Percentiles rank a stretch among this genome's conserved stretches.
Evolutionary conservation across 2,888 invertebrate genomes (phyloP).

Genomic region (Cabera pusaria): DNA sequence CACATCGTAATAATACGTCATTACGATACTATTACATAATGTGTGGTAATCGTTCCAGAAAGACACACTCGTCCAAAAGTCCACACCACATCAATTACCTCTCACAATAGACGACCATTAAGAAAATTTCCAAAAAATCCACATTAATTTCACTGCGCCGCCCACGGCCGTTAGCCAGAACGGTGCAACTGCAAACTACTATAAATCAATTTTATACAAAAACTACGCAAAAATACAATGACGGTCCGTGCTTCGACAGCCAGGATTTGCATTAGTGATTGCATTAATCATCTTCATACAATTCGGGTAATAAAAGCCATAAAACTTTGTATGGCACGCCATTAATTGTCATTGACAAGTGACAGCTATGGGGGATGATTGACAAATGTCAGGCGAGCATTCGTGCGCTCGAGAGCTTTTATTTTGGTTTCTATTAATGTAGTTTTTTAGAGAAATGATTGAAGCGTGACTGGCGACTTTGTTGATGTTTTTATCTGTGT

Average conservation of each 20-base stretch:
- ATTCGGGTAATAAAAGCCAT: conserved; percentile 75
- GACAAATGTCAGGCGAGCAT: conserved; percentile 73
- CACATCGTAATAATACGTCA: too few relatives aligned
- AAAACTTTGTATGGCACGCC: conserved; percentile 76
- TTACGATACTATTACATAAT: too few relatives aligned
- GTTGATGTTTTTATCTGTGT: conserved; percentile 36
- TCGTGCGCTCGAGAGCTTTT: conserved; percentile 45
- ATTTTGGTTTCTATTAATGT: conserved; percentile 35
- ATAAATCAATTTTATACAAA: conserved; percentile 78
- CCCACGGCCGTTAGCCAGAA: conserved; percentile 54
- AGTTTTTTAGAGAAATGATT: conserved; percentile 46
- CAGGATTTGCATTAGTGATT: conserved; percentile 81
- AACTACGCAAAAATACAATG: conserved; percentile 63
- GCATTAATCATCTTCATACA: conserved; percentile 79
- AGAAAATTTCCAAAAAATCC: conserved; percentile 35
- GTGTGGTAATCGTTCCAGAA: too few relatives aligned
- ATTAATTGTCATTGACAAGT: conserved; percentile 82
- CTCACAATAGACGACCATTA: conserved; percentile 31
- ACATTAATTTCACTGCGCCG: conserved; percentile 44
- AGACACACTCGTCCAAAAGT: conserved; percentile 6
- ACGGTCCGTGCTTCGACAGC: conserved; percentile 63
- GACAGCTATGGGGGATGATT: conserved; percentile 75
- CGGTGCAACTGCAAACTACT: conserved; percentile 52
- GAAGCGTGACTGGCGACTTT: conserved; percentile 50
- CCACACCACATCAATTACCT: conserved; percentile 24